phyloP scores from a whole-genome alignment of 2,888 invertebrate species.

The Drosophila maculinotata region DNA sequence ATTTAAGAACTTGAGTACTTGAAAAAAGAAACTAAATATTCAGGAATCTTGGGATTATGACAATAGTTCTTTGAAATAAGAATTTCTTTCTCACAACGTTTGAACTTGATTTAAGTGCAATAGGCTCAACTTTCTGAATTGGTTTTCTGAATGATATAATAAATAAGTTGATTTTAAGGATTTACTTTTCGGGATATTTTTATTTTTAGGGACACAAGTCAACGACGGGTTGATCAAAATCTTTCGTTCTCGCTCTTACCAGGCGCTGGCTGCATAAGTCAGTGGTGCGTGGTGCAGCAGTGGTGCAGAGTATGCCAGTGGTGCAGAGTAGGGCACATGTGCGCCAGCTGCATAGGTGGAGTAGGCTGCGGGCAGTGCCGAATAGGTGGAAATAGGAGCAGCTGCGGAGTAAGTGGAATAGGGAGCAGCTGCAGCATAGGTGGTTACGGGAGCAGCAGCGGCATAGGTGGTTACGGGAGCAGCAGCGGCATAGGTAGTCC shows the following conservation, averaged over 20 bases:
- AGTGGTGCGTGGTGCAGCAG: slow-evolving; percentile 62
- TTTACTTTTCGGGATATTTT: slow-evolving; percentile 35
- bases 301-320: slow-evolving; percentile 60
- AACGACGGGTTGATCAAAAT: slow-evolving; percentile 66
- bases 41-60: no score
- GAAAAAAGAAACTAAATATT: no score
- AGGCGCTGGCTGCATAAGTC: slow-evolving; percentile 70
- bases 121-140: neutral
- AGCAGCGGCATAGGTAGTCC: slow-evolving; percentile 57
- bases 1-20: no score
- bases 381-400: slow-evolving; percentile 32
- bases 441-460: slow-evolving; percentile 43
- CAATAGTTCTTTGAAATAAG: no score
- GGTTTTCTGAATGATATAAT: neutral
- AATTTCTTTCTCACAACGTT: no score
- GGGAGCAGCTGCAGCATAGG: slow-evolving; percentile 22
- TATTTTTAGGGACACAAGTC: slow-evolving; percentile 55
- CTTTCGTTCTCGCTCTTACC: slow-evolving; percentile 75
- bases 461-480: slow-evolving; percentile 20
- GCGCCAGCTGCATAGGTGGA: slow-evolving; percentile 34
- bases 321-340: slow-evolving; percentile 46
- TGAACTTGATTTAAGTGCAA: no score
- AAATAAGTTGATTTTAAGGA: slow-evolving; percentile 9
- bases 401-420: slow-evolving; percentile 38
- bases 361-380: slow-evolving; percentile 21